Evolutionary conservation across 2,888 invertebrate species (phyloP), one percentile per base, ranked within the genome.

Genomic region (Trypoxylon attenuatum): DNA sequence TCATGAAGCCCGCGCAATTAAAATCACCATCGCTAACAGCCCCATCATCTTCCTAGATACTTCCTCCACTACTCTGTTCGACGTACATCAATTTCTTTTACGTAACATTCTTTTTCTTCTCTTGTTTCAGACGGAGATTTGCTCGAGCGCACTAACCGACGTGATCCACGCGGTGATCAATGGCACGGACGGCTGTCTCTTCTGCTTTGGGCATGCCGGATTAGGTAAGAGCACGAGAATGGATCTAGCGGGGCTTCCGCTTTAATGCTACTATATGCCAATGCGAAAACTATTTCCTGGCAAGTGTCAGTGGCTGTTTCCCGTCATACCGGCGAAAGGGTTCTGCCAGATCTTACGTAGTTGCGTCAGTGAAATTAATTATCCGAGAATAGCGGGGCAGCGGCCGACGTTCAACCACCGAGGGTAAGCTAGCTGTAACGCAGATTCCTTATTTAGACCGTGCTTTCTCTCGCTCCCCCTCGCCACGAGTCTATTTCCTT

Each of bases 81-180:
- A 43, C 21, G 6, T n/a, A 43, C 2, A 46, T 22, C 0, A 23
- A 22, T 10, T 5, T 25, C 5, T 16, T 0, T n/a, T 0, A 29
- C 4, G 8, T 6, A 2, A 6, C 13, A 10, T n/a, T 10, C 2
- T 50, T 49, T 10, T 2, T 1, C 15, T 10, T 23, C 19, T 5
- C 10, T 22, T 13, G 6, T 68, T 92, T 18, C 91, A 97, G 96
- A 92, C 94, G 80, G 97, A 97, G 88, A 92, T 98, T 74, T 96
- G 96, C 87, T 92, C 96, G 69, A 94, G 94, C 81, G 96, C 96
- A 50, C 90, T 98, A 78, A 95, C 96, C 65, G 98, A 98, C 87
- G 96, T 97, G 81, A 94, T 98, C 79, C 96, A 97, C 84, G 95
- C 97, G 38, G 97, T 97, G 78, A 94, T 98, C 86, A 96, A 96